A percentile compares a stretch with the other conserved stretches of the same genome.
Conservation (phyloP, 2,797 vertebrate genomes). For the Amniataba percoides region DNA sequence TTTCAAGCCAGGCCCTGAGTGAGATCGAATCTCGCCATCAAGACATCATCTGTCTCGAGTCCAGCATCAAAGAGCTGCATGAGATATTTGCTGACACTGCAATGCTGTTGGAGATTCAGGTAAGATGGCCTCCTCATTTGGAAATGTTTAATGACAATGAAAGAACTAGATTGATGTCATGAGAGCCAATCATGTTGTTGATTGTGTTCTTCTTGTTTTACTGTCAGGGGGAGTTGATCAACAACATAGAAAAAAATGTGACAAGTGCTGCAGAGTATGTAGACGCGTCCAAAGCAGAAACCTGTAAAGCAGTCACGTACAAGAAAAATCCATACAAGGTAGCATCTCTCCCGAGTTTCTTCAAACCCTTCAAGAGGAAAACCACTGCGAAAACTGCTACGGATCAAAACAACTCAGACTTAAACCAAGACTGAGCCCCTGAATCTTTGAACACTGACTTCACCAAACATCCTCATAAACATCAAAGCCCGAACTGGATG, state of each 20-base stretch:
- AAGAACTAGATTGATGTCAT: neutral
- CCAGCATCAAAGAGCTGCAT: slow-evolving; percentile 90
- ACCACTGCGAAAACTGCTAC: slow-evolving; percentile 9
- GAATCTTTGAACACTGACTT: slow-evolving; percentile 28
- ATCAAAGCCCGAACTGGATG: slow-evolving; percentile 19
- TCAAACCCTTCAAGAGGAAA: slow-evolving; percentile 70
- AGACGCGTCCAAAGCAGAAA: slow-evolving; percentile 86
- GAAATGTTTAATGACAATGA: neutral
- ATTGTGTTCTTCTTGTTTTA: slow-evolving; percentile 7
- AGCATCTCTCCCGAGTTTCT: slow-evolving; percentile 74
- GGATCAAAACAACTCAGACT: slow-evolving; percentile 35
- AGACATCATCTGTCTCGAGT: slow-evolving; percentile 91
- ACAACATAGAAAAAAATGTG: slow-evolving; percentile 94
- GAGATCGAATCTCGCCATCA: slow-evolving; percentile 92
- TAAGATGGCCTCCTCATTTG: slow-evolving; percentile 44
- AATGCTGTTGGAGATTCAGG: slow-evolving; percentile 91
- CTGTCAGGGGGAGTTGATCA: slow-evolving; percentile 91
- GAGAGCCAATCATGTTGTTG: neutral
- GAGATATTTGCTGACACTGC: slow-evolving; percentile 92
- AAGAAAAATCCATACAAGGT: slow-evolving; percentile 90
- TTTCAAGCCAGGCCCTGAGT: slow-evolving; percentile 88
- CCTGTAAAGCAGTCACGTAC: slow-evolving; percentile 86
- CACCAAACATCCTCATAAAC: slow-evolving; percentile 16
- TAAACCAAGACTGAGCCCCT: slow-evolving; percentile 30
- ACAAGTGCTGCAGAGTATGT: slow-evolving; percentile 87